Evolutionary conservation across 2,113 vertebrate species (phyloP).

Genomic region (Hemiscyllium ocellatum): DNA sequence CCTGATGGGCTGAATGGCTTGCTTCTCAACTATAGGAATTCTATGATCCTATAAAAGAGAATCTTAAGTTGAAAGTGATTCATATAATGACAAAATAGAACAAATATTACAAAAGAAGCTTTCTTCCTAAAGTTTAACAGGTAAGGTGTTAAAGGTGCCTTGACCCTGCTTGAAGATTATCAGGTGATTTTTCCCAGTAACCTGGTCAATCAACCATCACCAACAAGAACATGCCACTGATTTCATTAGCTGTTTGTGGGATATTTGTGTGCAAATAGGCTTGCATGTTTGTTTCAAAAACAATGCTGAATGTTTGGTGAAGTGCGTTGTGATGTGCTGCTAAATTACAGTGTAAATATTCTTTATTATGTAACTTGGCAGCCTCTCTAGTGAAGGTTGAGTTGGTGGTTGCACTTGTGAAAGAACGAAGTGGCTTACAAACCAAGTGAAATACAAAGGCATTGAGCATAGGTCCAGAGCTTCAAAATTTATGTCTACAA

Average conservation of each 20-base stretch:
- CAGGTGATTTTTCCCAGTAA: neutral
- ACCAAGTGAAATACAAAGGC: neutral
- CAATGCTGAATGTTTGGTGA: neutral
- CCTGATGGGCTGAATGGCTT: no score
- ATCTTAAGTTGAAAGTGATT: neutral
- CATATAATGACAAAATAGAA: neutral
- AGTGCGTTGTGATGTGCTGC: neutral
- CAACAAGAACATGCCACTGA: neutral
- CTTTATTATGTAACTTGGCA: neutral
- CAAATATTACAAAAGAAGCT: neutral
- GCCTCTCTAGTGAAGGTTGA: neutral
- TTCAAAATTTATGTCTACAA: neutral
- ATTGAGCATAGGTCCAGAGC: neutral
- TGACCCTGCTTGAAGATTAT: neutral
- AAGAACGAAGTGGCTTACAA: neutral
- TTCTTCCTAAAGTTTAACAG: neutral
- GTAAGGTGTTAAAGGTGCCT: neutral
- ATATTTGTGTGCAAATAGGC: conserved; percentile 10
- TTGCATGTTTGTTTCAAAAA: neutral
- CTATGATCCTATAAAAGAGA: no score
- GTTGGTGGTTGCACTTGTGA: neutral
- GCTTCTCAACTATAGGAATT: no score
- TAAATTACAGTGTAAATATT: neutral
- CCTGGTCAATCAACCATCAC: neutral
- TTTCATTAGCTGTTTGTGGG: neutral